Evolutionary conservation across 2,113 vertebrate genomes (phyloP), one percentile per base, ranked within the genome.

Genomic region (Tenrec ecaudatus): DNA sequence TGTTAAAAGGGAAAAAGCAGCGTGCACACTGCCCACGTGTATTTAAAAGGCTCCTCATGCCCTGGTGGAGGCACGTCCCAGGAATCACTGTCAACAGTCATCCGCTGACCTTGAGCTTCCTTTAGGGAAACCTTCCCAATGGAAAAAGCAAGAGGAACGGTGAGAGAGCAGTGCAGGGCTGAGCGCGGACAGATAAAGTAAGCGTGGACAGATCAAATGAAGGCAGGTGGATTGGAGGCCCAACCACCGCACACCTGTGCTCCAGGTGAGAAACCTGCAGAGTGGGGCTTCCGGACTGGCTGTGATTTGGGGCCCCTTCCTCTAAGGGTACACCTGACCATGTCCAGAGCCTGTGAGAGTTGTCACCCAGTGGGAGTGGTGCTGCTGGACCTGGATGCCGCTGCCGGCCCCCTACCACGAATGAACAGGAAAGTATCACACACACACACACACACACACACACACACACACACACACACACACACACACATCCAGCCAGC

Each of bases 381-480:
- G 15, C 10, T 76, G 1, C 17, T 1, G 60, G 23, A n/a, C 40
- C 6, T 40, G 29, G 64, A 31, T 12, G 36, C 40, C 11, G 23
- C 15, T 1, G 0, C 38, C 23, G 6, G 58, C 10, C 9, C 10
- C 9, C n/a, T 2, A 11, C 2, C 2, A 22, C 1, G 20, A 57
- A 4, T 68, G 40, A 64, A 38, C 9, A 40, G 7, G 17, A 53
- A 53, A 53, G 47, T 10, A 53, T 53, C 47, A 53, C 47, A 53
- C 47, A 10, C 47, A 14, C 47, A 53, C 40, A 40, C 40, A 40
- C 40, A 40, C 40, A 40, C 40, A 40, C 40, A 40, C 40, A 40
- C 40, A 40, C 40, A 40, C 40, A 40, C 40, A 40, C 40, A 10
- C 47, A 14, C 47, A 53, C 40, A 40, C 40, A 40, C 40, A 40